These are phyloP conservation scores for Fragum whitleyi DNA, from an alignment of 2,888 invertebrate species.

Conservation along the genomic window DNA sequence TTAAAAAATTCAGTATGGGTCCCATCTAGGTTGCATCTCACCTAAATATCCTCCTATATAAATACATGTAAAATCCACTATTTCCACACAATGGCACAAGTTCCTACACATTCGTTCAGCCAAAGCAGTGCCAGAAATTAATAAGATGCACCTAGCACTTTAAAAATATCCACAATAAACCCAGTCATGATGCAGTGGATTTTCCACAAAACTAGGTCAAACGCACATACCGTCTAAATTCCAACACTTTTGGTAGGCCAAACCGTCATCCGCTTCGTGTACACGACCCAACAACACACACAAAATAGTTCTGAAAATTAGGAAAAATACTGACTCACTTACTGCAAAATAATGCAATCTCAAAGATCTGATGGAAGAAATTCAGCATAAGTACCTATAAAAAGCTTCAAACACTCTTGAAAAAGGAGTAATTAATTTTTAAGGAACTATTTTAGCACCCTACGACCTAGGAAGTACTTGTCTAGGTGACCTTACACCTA, in stretches of 20 bases:
- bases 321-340: too few relatives aligned
- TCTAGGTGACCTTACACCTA: too few relatives aligned
- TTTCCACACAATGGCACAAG: neutral
- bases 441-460: too few relatives aligned
- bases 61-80: neutral
- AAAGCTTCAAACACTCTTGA: too few relatives aligned
- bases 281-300: neutral
- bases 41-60: neutral
- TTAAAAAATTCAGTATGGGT: neutral
- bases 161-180: neutral
- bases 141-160: neutral
- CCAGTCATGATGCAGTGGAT: too few relatives aligned
- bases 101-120: neutral
- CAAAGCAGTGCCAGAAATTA: neutral
- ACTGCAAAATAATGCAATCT: neutral
- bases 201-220: neutral
- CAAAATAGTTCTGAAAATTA: neutral
- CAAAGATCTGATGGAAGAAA: neutral
- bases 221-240: neutral
- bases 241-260: neutral
- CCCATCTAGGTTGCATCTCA: neutral
- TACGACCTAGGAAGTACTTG: too few relatives aligned
- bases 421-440: too few relatives aligned
- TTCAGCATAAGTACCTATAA: too few relatives aligned
- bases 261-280: neutral